Percentiles rank a stretch among this genome's conserved stretches.
Conservation (phyloP, 2,113 vertebrate species). For the Spermophilus dauricus region DNA sequence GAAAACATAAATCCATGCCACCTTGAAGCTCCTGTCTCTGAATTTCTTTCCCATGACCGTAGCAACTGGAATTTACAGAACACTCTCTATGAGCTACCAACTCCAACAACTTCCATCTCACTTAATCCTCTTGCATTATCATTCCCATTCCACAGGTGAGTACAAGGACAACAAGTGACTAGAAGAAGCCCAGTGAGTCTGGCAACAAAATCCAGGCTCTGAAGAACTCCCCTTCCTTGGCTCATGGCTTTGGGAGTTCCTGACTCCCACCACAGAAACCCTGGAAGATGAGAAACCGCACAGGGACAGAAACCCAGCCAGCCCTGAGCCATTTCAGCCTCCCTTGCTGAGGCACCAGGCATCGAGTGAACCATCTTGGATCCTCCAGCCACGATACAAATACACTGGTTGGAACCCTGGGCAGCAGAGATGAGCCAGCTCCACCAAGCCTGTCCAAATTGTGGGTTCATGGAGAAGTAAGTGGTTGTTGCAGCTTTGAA, state of each 20-base stretch:
- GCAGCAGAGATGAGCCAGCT: not conserved
- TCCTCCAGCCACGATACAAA: not conserved
- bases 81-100: not conserved
- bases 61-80: not conserved
- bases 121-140: not conserved
- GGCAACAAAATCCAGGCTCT: not conserved
- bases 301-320: not conserved
- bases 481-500: not conserved
- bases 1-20: not conserved
- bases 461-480: not conserved
- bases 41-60: not conserved
- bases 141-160: not conserved
- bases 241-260: not conserved
- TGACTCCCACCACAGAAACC: not conserved
- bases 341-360: not conserved
- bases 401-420: accelerated
- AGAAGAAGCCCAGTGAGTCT: not conserved
- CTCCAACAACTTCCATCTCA: not conserved
- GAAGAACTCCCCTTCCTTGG: too few species aligned
- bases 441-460: not conserved
- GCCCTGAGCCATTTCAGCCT: not conserved
- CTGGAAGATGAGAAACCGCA: not conserved
- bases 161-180: not conserved
- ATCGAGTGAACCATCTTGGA: not conserved
- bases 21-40: not conserved